These are phyloP conservation scores for Hyposoter didymator DNA, from an alignment of 2,888 invertebrate genomes.

Conservation along the genomic window DNA sequence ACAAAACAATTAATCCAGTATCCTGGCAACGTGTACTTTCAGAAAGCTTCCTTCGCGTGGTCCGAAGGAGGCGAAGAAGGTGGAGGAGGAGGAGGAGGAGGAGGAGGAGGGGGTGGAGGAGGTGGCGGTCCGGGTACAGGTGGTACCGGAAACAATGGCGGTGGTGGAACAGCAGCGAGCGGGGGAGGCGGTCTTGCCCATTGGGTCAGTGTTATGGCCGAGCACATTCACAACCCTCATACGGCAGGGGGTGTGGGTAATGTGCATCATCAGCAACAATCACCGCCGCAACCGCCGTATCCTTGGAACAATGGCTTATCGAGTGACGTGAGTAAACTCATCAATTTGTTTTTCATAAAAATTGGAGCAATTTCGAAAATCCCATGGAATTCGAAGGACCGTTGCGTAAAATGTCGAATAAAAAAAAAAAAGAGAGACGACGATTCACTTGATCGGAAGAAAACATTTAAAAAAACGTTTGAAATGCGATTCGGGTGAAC, in stretches of 20 bases:
- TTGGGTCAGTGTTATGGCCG: conserved; percentile 99
- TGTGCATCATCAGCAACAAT: conserved; percentile 86
- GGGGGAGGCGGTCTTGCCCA: conserved; percentile 90
- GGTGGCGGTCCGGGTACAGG: conserved; percentile 84
- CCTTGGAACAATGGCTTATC: conserved; percentile 83
- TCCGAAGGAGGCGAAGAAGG: conserved; percentile 86
- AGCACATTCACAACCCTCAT: conserved; percentile 95
- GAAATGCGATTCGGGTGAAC: conserved; percentile 5
- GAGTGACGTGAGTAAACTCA: conserved; percentile 79
- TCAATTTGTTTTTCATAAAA: neutral
- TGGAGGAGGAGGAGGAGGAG: conserved; percentile 86
- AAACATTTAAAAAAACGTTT: no score
- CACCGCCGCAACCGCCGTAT: conserved; percentile 82
- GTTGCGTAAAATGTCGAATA: neutral
- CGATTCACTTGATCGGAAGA: neutral
- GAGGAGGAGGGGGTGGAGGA: conserved; percentile 86
- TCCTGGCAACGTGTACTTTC: conserved; percentile 75
- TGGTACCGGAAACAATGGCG: conserved; percentile 84
- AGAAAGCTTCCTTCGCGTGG: conserved; percentile 86
- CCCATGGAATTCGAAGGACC: neutral
- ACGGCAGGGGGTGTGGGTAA: conserved; percentile 85
- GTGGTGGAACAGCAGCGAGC: conserved; percentile 83
- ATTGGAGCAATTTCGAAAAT: neutral
- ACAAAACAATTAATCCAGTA: conserved; percentile 72
- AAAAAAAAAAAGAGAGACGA: conserved; percentile 7